Evolutionary conservation across 1,140 invertebrate genomes (phyloP).

Genomic region (Sipha flava): DNA sequence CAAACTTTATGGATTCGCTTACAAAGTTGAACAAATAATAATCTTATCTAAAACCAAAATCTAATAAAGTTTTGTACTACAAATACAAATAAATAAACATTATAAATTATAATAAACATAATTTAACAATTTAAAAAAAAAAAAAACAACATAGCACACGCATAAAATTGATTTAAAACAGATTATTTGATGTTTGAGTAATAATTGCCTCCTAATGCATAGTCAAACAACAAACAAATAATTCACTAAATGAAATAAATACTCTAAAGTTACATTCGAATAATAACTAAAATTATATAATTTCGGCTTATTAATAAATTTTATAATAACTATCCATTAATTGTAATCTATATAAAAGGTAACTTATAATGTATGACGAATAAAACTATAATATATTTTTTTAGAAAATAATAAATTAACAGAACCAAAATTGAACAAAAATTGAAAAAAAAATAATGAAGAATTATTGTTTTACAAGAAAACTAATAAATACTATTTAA

Average conservation of each 20-base stretch:
- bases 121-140: constrained; percentile 14
- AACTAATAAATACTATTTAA: no score
- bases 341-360: neutral
- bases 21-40: neutral
- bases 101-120: constrained; percentile 17
- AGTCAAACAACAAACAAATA: constrained; percentile 17
- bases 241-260: neutral
- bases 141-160: constrained; percentile 26
- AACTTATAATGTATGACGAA: neutral
- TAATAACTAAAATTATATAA: neutral
- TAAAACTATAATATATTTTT: neutral
- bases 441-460: neutral
- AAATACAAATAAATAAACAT: constrained; percentile 24
- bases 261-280: neutral
- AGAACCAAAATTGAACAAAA: neutral
- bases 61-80: constrained; percentile 15
- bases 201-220: neutral
- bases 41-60: neutral
- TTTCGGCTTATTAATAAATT: neutral
- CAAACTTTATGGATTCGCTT: neutral
- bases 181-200: neutral
- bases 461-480: neutral
- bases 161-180: constrained; percentile 23
- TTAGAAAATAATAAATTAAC: neutral
- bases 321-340: neutral